Evolutionary conservation across 2,888 invertebrate genomes (phyloP), one percentile per base, ranked within the genome.

Genomic region (Drosophila lacicola): DNA sequence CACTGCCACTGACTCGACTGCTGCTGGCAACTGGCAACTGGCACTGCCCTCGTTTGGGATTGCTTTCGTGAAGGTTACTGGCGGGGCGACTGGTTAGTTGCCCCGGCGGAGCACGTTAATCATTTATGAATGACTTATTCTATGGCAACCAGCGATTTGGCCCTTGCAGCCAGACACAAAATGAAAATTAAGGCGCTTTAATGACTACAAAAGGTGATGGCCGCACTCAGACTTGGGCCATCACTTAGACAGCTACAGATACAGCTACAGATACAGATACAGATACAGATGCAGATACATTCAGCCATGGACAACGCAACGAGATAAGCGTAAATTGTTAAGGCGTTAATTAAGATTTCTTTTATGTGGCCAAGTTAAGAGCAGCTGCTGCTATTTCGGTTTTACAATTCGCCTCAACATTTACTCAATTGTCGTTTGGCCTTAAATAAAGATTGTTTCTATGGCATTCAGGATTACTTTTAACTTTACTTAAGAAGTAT

Each of bases 261-360:
- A 55, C 41, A 53, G 11, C 17, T 11, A 3, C 36, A 46, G 29
- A 33, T 17, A 41, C 17, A 41, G 5, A 25, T 44, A 54, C 41
- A 47, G 39, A 49, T 60, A 39, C 49, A 39, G 25, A 53, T 42
- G 57, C 39, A 44, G 10, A 66, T 33, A 36, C 47, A 56, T 44
- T 36, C 47, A 46, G 74, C 51, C 74, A 64, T 68, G 68, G 66
- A 47, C 53, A 70, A 65, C 74, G 54, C 70, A 74, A 73, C 62
- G 70, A 85, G 80, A 80, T 78, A 77, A 86, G 78, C 81, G 68
- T 74, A 68, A 78, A 86, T 73, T 74, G 78, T 71, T 79, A 70
- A 81, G 70, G 81, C 83, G 76, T 79, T 79, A 83, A 80, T 79
- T 86, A 80, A 83, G 83, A 83, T 86, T 81, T 78, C 74, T 71